phyloP scores from a whole-genome alignment of 2,888 invertebrate species.

The Xestia ashworthii region DNA sequence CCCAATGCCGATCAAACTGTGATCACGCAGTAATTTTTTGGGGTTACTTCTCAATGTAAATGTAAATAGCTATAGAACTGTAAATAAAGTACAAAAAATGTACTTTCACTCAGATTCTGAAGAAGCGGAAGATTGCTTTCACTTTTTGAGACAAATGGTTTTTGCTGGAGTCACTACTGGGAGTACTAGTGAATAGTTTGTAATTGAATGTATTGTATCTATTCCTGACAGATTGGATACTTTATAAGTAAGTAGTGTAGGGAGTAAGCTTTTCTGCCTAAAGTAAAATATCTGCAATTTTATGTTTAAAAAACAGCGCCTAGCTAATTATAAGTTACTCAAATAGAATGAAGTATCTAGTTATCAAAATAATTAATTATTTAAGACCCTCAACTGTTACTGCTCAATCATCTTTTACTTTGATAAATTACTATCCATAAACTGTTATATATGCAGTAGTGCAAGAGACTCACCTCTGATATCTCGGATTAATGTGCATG shows the following conservation, averaged over 20 bases:
- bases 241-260: background rate
- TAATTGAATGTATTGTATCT: background rate
- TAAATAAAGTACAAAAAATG: constrained; percentile 14
- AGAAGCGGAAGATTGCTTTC: constrained; percentile 4
- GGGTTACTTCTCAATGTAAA: too few relatives aligned
- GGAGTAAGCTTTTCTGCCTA: background rate
- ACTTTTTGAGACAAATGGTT: constrained; percentile 14
- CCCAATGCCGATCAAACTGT: too few relatives aligned
- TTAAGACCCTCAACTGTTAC: background rate
- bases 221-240: background rate
- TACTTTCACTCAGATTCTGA: constrained; percentile 23
- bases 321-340: background rate
- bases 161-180: background rate
- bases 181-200: background rate
- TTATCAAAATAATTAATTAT: background rate
- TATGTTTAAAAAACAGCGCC: background rate
- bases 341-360: background rate
- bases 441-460: background rate
- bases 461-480: too few relatives aligned
- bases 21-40: too few relatives aligned
- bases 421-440: background rate
- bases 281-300: background rate
- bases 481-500: too few relatives aligned
- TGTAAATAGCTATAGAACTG: background rate
- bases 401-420: background rate